phyloP scores from a whole-genome alignment of 2,888 invertebrate genomes.

The Campoplex capitator region DNA sequence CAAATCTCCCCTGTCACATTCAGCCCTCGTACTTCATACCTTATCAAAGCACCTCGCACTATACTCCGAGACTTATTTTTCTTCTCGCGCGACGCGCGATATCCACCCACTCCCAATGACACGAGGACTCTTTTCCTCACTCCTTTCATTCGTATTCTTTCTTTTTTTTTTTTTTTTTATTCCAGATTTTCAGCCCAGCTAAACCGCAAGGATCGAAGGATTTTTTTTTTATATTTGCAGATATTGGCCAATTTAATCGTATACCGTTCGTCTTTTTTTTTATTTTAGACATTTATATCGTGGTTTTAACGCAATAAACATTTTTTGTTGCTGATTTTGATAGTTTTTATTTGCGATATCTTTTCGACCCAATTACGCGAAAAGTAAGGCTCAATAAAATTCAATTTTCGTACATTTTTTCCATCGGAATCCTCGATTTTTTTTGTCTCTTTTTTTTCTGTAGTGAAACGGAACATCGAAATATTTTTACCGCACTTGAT shows the following conservation, averaged over 20 bases:
- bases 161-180: not conserved
- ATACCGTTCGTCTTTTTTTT: not conserved
- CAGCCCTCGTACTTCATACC: conserved; percentile 68
- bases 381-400: not conserved
- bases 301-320: not conserved
- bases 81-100: conserved; percentile 41
- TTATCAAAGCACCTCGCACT: conserved; percentile 63
- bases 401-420: not conserved
- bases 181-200: too few species aligned
- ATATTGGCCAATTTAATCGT: not conserved
- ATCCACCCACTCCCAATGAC: conserved; percentile 15
- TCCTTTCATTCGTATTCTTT: conserved; percentile 1
- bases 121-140: not conserved
- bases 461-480: not conserved
- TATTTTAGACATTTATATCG: not conserved
- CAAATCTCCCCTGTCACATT: conserved; percentile 65
- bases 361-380: not conserved
- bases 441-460: not conserved
- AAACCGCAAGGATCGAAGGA: not conserved
- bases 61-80: conserved; percentile 53
- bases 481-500: not conserved
- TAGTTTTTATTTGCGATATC: not conserved
- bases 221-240: not conserved
- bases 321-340: not conserved
- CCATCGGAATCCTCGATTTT: not conserved